Conservation (phyloP, 1,140 invertebrate genomes). For the Lerema accius region DNA sequence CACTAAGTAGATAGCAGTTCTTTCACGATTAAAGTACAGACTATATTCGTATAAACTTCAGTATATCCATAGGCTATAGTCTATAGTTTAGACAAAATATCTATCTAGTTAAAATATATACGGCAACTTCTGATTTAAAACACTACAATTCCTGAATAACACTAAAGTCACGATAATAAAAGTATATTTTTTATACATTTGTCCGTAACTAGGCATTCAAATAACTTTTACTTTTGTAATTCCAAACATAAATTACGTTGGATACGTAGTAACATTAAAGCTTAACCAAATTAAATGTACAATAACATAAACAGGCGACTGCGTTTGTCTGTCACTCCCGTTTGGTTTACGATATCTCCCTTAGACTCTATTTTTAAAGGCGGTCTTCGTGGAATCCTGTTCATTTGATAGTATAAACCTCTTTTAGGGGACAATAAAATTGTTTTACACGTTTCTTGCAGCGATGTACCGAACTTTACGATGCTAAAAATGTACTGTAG, state of each 20-base stretch:
- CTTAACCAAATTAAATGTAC: conserved; percentile 14
- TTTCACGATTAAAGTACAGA: too few species aligned
- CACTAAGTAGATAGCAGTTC: too few species aligned
- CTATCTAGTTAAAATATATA: too few species aligned
- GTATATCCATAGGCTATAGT: too few species aligned
- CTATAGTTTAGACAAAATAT: too few species aligned
- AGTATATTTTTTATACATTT: too few species aligned
- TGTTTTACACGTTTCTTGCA: conserved; percentile 51
- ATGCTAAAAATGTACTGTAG: conserved; percentile 35
- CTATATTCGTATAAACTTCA: too few species aligned
- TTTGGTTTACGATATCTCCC: conserved; percentile 28
- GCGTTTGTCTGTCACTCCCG: conserved; percentile 13
- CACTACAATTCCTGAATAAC: too few species aligned
- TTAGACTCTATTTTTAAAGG: conserved; percentile 50
- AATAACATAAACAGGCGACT: conserved; percentile 7
- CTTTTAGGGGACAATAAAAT: conserved; percentile 72
- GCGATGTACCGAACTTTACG: conserved; percentile 59
- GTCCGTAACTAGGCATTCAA: too few species aligned
- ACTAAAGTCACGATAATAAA: too few species aligned
- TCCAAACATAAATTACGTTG: neutral
- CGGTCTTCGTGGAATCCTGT: conserved; percentile 46
- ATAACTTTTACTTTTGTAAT: neutral
- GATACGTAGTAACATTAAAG: neutral
- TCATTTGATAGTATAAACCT: conserved; percentile 59
- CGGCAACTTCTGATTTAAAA: too few species aligned